Base-by-base conservation (phyloP, 2,113 vertebrate genomes). In the Sinocyclocheilus anophthalmus region DNA sequence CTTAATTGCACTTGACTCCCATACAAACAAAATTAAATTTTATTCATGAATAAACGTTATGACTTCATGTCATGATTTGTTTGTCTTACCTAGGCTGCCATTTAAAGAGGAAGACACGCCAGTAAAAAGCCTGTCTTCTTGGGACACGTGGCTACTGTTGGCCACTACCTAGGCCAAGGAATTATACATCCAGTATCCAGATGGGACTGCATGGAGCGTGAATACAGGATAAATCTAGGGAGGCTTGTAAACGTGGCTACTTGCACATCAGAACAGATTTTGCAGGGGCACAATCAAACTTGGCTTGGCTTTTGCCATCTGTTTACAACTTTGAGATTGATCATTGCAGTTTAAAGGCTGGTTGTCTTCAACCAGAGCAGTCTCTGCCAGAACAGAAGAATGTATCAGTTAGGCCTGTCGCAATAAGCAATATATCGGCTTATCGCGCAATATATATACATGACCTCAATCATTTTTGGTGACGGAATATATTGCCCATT, bases 241-340 rank as follows among this genome's bases (percentile, higher is more conserved):
- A 80, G 67, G 76, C 69, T 79, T 50, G 76, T 53, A 78, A 90
- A 80, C 63, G n/a, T 61, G 75, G 53, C 67, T 48, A 77, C 72
- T 79, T 63, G 39, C 42, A 81, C 84, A 85, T 83, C 61, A 73
- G 69, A 13, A 50, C 53, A 77, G 84, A 86, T 69, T 87, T 84
- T 86, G 39, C 86, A 86, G 84, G 37, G 63, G 73, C 73, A 76
- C 79, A 61, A 91, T 85, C 82, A 88, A 80, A 73, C 78, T 22
- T 20, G 57, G 37, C 84, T 82, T 72, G 57, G 83, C 45, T 63
- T 84, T 86, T 76, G 73, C 85, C 87, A 90, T 88, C 88, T 88
- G 87, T 87, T 88, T 83, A 85, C 76, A 82, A 45, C 75, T 89
- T 67, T 22, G 42, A 85, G 79, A 80, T 37, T 20, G 39, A 82